phyloP scores from a whole-genome alignment of 2,113 vertebrate species.

The Melanocharis versteri region DNA sequence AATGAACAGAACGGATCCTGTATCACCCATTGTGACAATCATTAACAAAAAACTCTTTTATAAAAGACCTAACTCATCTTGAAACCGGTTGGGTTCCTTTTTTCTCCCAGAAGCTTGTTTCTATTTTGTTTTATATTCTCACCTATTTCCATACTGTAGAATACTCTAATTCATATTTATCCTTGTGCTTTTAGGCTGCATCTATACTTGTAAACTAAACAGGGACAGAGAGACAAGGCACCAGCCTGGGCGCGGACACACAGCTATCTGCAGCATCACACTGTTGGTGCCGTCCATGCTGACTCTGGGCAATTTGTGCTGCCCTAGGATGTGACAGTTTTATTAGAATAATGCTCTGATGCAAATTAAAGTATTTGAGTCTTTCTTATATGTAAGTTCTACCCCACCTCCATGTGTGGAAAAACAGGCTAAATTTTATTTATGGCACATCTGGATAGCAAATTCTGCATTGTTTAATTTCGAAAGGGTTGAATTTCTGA shows the following conservation, averaged over 20 bases:
- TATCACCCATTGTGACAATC: neutral
- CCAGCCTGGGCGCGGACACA: neutral
- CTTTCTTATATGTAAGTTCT: neutral
- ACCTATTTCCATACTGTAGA: neutral
- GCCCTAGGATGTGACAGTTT: neutral
- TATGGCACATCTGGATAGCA: neutral
- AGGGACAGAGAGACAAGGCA: neutral
- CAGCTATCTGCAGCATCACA: neutral
- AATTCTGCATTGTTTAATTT: neutral
- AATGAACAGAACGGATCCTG: neutral
- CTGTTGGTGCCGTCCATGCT: rapidly evolving
- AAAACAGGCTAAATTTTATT: neutral
- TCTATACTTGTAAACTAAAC: neutral
- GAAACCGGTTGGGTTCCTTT: neutral
- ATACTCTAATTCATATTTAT: neutral
- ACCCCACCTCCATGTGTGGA: neutral
- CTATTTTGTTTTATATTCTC: neutral
- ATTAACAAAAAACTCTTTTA: neutral
- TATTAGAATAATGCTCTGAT: neutral
- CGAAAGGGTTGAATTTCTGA: neutral
- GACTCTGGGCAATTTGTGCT: neutral
- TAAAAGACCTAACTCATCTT: neutral
- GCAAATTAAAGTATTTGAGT: neutral
- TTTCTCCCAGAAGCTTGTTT: neutral
- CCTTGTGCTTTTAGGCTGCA: neutral